Base-by-base conservation (phyloP, 2,888 invertebrate species). In the Chrysolina oricalcia region DNA sequence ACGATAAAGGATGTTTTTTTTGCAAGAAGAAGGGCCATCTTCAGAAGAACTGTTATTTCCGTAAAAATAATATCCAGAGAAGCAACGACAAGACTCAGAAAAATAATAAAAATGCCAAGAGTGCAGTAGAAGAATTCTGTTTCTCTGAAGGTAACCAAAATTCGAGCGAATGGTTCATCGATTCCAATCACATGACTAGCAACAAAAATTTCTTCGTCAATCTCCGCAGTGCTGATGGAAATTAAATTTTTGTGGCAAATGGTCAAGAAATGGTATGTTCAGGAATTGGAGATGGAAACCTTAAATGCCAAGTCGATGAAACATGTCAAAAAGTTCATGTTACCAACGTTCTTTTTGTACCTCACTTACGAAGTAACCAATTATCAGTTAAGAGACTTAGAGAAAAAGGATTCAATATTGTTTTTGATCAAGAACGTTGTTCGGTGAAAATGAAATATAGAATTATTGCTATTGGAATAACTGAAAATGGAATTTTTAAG, bases 171-270 rank as follows among this genome's bases (percentile, higher is more conserved):
- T 64, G 43, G 43, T 8, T 9, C 43, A 41, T 41, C 9, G 64
- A 64, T 64, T 64, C 35, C 2, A 27, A 27, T 63, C 63, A 63
- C 27, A 64, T 64, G 64, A 64, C 41, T 10, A 64, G n/a, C n/a
- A 41, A 64, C 64, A 40, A 41, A 41, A n/a, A 64, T 41, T 64
- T 40, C 43, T 41, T 40, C 53, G 13, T 53, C 19, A 19, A 53
- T 53, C 10, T 53, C 8, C 5, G 13, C 6, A 53, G 19, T 17
- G 6, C 6, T 21, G 13, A 53, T 8, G 53, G 53, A 6, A 53
- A 6, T 53, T 19, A 53, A 9, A 1, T 53, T 19, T 6, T 53
- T 19, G 21, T 19, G 17, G 53, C 53, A 21, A 53, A 53, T 53
- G 19, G 53, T 11, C 19, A 53, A 53, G 11, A n/a, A n/a, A n/a